Conservation (phyloP, 1,140 invertebrate species). For the Drosophila arawakana region DNA sequence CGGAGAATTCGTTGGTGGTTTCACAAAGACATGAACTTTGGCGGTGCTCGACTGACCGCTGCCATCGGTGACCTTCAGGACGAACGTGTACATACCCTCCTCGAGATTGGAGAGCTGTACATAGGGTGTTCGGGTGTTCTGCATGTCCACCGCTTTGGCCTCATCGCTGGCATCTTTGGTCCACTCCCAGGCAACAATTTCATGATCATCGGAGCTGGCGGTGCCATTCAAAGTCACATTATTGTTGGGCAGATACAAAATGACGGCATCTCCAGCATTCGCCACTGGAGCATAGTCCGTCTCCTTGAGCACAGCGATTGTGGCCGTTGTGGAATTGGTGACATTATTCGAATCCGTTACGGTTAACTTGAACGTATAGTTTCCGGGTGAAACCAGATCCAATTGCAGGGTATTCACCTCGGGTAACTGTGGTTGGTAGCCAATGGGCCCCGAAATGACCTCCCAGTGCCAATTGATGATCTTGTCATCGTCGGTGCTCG, state of each 20-base stretch:
- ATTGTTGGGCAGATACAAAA: constrained; percentile 96
- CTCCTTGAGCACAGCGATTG: constrained; percentile 95
- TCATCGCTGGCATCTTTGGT: constrained; percentile 94
- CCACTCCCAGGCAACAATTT: constrained; percentile 97
- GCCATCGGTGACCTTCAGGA: constrained; percentile 95
- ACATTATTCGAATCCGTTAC: constrained; percentile 96
- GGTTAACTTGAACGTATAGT: constrained; percentile 97
- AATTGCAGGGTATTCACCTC: constrained; percentile 93
- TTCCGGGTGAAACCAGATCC: constrained; percentile 92
- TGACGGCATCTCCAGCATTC: constrained; percentile 95
- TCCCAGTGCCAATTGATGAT: constrained; percentile 97
- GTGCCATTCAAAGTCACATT: constrained; percentile 95
- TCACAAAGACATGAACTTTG: constrained; percentile 96
- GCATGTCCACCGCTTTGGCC: constrained; percentile 95
- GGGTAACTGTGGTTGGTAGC: constrained; percentile 91
- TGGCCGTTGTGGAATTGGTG: constrained; percentile 93
- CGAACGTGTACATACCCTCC: constrained; percentile 97
- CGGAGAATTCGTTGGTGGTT: constrained; percentile 93
- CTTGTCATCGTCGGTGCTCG: constrained; percentile 91
- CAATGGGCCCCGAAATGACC: constrained; percentile 92
- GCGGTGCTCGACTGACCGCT: constrained; percentile 94
- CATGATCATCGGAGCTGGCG: constrained; percentile 95
- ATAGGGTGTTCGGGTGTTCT: constrained; percentile 95
- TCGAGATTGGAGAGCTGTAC: constrained; percentile 92
- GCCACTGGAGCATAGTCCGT: constrained; percentile 97